Base-by-base conservation (phyloP, 2,888 invertebrate species). In the Noctua fimbriata region DNA sequence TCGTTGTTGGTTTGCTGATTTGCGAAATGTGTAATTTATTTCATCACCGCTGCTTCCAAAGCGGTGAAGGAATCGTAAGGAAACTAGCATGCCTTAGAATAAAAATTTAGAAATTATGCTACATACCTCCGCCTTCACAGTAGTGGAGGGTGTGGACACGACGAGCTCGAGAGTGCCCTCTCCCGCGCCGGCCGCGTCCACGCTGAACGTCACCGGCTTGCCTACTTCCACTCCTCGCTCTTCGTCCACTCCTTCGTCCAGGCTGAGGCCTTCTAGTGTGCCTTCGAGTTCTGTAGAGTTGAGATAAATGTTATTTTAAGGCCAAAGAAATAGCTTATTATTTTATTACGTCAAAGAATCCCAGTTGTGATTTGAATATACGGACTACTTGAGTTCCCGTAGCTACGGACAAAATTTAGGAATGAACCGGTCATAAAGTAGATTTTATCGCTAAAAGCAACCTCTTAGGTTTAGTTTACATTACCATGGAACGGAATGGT, bases 161-260 rank as follows among this genome's bases (percentile, higher is more conserved):
- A 99, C 99, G 28, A 99, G 97, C 92, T 99, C 99, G 7, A 99
- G 96, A 0, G 99, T 99, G 2, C 99, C 99, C 94, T 99, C 99
- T 0, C 99, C 99, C 4, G 99, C 99, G 91, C 99, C 98, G 0
- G 99, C 99, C 1, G 99, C 99, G 95, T 99, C 99, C 58, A 99
- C 99, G 88, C 98, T 98, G 93, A 99, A 99, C 0, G 99, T 99
- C 0, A 99, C 98, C 0, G 99, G 98, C 90, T 98, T 98, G 9
- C 98, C 98, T 18, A 99, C 97, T 93, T 98, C 98, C 65, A 92
- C 97, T 85, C 93, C 97, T 58, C 92, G 94, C 89, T 95, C 96
- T 52, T 97, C 95, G 74, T 96, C 93, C 84, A 91, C 94, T 7
- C 96, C 94, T 10, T 97, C 97, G 55, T 97, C 97, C 6, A 97